A percentile compares a stretch with the other conserved stretches of the same genome.
These are phyloP conservation scores for Sclerurus mexicanus DNA, from an alignment of 2,113 vertebrate species.

Conservation along the genomic window DNA sequence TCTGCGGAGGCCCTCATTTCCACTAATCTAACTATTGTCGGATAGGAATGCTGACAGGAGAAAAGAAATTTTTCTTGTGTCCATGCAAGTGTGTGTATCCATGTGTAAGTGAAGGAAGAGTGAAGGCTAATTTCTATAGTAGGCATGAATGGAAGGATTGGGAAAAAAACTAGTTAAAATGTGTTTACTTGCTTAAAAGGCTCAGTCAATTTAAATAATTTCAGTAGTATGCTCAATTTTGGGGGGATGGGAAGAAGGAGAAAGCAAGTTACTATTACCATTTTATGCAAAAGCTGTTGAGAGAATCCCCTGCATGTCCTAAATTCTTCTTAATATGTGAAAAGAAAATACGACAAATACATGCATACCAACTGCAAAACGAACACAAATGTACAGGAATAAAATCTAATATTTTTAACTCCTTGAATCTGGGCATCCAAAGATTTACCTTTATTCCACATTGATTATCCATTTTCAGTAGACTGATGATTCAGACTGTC, in stretches of 20 bases:
- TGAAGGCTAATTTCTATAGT: conserved; percentile 99
- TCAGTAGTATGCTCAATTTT: conserved; percentile 76
- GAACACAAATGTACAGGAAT: conserved; percentile 36
- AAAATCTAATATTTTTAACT: conserved; percentile 52
- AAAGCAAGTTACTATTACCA: conserved; percentile 75
- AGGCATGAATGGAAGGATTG: conserved; percentile 93
- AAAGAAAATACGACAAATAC: background rate
- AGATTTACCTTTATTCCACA: conserved; percentile 42
- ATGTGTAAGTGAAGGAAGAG: conserved; percentile 99
- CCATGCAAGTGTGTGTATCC: conserved; percentile 99
- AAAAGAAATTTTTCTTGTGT: conserved; percentile 99
- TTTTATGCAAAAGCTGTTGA: conserved; percentile 56
- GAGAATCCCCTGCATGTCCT: conserved; percentile 55
- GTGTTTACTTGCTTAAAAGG: conserved; percentile 89
- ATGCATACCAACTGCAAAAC: background rate
- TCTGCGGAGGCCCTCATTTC: conserved; percentile 98
- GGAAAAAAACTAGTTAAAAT: conserved; percentile 97
- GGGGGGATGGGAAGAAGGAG: conserved; percentile 39
- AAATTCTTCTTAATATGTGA: background rate
- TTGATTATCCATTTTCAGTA: background rate
- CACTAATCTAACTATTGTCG: conserved; percentile 99
- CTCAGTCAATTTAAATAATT: conserved; percentile 87
- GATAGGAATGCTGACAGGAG: conserved; percentile 99
- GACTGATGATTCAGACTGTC: background rate
- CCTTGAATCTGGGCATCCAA: background rate